Conservation (phyloP, 1,140 invertebrate species). For the Thaumetopoea pityocampa region DNA sequence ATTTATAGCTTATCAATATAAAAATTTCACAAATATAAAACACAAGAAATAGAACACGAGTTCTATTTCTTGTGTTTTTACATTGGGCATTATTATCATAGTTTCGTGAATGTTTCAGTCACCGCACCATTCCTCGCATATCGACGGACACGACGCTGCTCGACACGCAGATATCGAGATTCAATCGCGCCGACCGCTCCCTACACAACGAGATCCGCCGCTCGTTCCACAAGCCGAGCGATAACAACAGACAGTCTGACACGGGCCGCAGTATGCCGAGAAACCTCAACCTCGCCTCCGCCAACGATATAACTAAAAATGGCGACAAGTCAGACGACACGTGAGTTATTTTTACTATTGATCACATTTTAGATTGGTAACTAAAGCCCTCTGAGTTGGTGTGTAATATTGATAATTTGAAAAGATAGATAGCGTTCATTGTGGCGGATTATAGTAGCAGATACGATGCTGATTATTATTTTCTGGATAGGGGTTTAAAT, state of each 20-base stretch:
- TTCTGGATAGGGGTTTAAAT: too few species aligned
- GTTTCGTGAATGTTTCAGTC: constrained; percentile 29
- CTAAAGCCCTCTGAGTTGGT: too few species aligned
- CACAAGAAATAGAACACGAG: too few species aligned
- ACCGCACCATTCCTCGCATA: constrained; percentile 68
- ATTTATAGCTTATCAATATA: too few species aligned
- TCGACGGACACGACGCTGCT: constrained; percentile 46
- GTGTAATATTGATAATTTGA: too few species aligned
- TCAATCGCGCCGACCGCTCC: constrained; percentile 39
- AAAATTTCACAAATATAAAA: too few species aligned
- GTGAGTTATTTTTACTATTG: constrained; percentile 5
- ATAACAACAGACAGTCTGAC: constrained; percentile 21
- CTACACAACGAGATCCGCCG: constrained; percentile 47
- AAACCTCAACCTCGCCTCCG: constrained; percentile 50
- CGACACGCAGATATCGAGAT: constrained; percentile 29
- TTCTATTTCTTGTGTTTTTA: too few species aligned
- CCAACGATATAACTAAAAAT: constrained; percentile 13
- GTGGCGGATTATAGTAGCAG: too few species aligned
- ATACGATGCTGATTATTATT: too few species aligned
- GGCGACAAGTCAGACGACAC: constrained; percentile 8
- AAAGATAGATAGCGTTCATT: too few species aligned
- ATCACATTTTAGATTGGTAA: too few species aligned
- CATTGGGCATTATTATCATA: neutral
- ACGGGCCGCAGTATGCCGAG: constrained; percentile 51
- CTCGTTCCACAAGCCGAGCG: constrained; percentile 45